Base-by-base conservation (phyloP, 2,113 vertebrate genomes). In the Rhinichthys klamathensis region DNA sequence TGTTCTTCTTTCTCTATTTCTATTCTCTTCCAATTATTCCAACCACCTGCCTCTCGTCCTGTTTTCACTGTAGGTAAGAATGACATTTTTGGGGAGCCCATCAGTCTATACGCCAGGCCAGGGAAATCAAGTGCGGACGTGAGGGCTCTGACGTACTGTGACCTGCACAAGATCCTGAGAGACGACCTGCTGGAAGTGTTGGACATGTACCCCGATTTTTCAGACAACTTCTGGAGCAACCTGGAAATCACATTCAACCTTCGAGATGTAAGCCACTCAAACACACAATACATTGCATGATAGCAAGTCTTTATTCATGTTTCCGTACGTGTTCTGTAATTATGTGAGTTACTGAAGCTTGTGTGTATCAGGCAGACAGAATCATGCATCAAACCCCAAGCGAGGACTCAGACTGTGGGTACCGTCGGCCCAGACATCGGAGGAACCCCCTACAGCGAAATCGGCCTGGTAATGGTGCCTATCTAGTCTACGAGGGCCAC, bases 221-320 rank as follows among this genome's bases (percentile, higher is more conserved):
- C 97, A 0, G 94, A 97, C 91, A 93, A 92, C 87, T 99, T 99
- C 93, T 99, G 98, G 98, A 96, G 92, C 91, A 99, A 98, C 92
- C 85, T 99, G 84, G 98, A 99, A 91, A 97, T 99, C 94, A 99
- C 98, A 67, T 99, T 99, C 92, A 98, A 97, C 93, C 93, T 99
- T 69, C 93, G 96, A 96, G 97, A 99, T 90, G 97, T 99, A 95
- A 98, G 81, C 84, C 46, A 65, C 85, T 84, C 67, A 70, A 61
- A 82, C 54, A 16, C 63, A 67, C 25, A 75, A 15, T 54, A 69
- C 30, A 49, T 80, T 60, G 3, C 74, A 38, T 41, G 46, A 73
- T 46, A 23, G 46, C 61, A 25, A 51, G 12, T 70, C 35, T 23
- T 67, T 67, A 18, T 18, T 23, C 18, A 35, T 51, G 16, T 87